phyloP scores from a whole-genome alignment of 2,113 vertebrate species.

The Motacilla tschutschensis region DNA sequence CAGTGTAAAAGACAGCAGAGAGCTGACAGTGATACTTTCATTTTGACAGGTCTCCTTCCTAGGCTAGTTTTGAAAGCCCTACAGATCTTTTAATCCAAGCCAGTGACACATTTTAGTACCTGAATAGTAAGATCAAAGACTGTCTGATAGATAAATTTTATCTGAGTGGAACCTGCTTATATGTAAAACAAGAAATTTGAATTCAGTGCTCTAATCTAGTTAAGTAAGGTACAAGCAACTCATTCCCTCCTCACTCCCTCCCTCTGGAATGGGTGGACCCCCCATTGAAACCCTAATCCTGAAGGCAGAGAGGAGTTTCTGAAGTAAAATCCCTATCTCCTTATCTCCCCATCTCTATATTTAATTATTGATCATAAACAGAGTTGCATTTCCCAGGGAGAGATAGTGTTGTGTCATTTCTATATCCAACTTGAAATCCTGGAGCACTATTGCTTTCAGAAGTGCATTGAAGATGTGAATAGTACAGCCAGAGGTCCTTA shows the following conservation, averaged over 20 bases:
- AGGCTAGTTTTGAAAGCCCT: not conserved
- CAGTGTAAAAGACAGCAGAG: not conserved
- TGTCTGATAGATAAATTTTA: not conserved
- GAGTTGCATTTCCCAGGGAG: not conserved
- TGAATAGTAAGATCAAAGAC: not conserved
- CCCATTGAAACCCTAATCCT: not conserved
- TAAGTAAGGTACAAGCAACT: not conserved
- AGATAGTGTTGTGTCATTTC: not conserved
- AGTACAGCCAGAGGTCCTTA: not conserved
- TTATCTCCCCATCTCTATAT: not conserved
- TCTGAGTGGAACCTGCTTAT: not conserved
- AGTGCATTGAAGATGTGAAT: not conserved
- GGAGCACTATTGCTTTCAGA: not conserved
- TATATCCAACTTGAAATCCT: not conserved
- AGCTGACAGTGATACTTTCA: not conserved
- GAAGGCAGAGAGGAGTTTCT: not conserved
- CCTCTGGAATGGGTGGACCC: not conserved
- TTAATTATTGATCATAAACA: not conserved
- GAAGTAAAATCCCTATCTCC: not conserved
- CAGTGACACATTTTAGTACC: not conserved
- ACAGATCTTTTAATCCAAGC: not conserved
- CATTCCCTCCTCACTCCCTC: not conserved
- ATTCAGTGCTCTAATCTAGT: not conserved
- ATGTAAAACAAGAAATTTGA: not conserved
- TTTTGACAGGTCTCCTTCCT: not conserved